A percentile compares a stretch with the other conserved stretches of the same genome.
Conservation (phyloP, 53 echinoderm and acorn worm species). For the Patiria pectinifera region DNA sequence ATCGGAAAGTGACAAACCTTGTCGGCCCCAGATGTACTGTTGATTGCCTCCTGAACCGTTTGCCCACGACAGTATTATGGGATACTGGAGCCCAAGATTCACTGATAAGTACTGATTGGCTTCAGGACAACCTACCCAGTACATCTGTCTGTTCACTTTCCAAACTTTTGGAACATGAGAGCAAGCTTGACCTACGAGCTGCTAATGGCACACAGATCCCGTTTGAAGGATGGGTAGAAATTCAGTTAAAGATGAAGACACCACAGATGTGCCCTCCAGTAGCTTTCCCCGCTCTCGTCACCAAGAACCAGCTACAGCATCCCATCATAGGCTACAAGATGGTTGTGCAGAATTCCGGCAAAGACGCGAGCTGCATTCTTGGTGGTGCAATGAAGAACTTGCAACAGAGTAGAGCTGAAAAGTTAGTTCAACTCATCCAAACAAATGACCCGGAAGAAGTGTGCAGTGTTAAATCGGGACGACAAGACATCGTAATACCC, state of each 20-base stretch:
- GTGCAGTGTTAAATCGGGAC: conserved; percentile 37
- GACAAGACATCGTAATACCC: conserved; percentile 8
- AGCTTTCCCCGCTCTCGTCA: conserved; percentile 22
- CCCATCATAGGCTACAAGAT: conserved; percentile 43
- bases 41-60: conserved; percentile 1
- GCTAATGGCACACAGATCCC: conserved; percentile 32
- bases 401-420: neutral
- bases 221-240: conserved; percentile 32
- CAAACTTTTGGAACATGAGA: neutral
- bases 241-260: neutral
- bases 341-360: neutral
- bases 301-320: conserved; percentile 11
- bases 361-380: neutral
- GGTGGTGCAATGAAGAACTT: conserved; percentile 2
- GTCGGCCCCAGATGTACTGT: conserved; percentile 35
- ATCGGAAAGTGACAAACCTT: conserved; percentile 17
- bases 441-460: conserved; percentile 19
- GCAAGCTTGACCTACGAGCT: conserved; percentile 7
- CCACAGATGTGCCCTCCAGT: neutral
- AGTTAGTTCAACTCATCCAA: conserved; percentile 35
- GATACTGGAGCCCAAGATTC: conserved; percentile 66
- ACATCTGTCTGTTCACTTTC: conserved; percentile 15
- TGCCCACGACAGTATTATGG: conserved; percentile 26
- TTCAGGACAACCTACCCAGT: neutral
- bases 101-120: conserved; percentile 17